Conservation (phyloP, 2,797 vertebrate species). For the Streptopelia turtur region DNA sequence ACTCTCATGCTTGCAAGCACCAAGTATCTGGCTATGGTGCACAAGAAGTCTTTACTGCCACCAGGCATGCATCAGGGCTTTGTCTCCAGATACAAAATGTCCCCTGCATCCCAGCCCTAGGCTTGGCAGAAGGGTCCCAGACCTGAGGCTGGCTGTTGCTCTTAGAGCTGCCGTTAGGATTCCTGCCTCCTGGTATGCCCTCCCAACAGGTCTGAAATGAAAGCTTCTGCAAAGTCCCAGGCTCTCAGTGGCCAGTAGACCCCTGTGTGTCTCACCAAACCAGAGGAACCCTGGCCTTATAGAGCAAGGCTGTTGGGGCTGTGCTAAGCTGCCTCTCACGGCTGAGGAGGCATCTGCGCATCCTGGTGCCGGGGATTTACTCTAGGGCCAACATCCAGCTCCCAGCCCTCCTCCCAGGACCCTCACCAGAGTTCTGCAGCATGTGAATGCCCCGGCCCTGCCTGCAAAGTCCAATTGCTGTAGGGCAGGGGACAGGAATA, state of each 20-base stretch:
- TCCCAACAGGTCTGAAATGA: neutral
- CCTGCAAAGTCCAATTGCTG: neutral
- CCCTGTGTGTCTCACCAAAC: neutral
- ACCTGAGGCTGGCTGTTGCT: neutral
- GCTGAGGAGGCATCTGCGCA: neutral
- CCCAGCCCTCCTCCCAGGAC: neutral
- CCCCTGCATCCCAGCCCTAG: accelerated
- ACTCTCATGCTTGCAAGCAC: neutral
- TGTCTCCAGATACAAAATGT: neutral
- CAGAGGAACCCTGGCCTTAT: neutral
- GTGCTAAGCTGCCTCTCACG: neutral
- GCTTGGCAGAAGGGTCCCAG: neutral
- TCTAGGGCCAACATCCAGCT: neutral
- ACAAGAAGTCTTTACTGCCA: neutral
- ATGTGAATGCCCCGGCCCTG: neutral
- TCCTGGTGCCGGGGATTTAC: neutral
- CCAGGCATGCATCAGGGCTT: neutral
- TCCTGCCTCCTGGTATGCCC: neutral
- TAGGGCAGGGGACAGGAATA: neutral
- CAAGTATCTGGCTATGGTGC: neutral
- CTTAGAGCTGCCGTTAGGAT: neutral
- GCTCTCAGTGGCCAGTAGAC: neutral
- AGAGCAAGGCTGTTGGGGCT: neutral
- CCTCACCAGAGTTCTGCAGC: neutral
- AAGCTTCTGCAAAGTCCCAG: neutral